Evolutionary conservation across 2,797 vertebrate genomes (phyloP).

Genomic region (Salarias fasciatus): DNA sequence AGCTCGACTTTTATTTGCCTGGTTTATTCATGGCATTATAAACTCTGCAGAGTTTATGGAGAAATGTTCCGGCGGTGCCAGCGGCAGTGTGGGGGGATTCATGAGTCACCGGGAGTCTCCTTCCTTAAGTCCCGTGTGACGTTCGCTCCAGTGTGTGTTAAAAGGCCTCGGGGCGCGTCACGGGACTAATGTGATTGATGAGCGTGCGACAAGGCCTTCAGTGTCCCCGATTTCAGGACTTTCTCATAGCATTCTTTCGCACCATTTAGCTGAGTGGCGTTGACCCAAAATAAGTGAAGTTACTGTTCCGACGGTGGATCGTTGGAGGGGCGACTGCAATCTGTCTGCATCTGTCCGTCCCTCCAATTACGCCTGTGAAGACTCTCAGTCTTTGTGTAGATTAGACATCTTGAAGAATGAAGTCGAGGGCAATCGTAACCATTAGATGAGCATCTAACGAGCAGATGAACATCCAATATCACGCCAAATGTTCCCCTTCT

Average conservation of each 20-base stretch:
- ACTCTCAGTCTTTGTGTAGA: constrained; percentile 2
- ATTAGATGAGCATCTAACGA: constrained; percentile 8
- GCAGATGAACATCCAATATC: not conserved
- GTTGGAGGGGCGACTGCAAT: not conserved
- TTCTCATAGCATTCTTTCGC: constrained; percentile 51
- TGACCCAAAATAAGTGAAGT: constrained; percentile 31
- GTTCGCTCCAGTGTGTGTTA: constrained; percentile 23
- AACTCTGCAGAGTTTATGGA: constrained; percentile 29
- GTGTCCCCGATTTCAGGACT: constrained; percentile 42
- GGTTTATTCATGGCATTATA: constrained; percentile 17
- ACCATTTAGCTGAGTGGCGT: constrained; percentile 21
- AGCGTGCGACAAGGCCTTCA: constrained; percentile 47
- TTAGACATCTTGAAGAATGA: not conserved
- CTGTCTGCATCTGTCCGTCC: not conserved
- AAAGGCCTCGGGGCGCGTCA: constrained; percentile 40
- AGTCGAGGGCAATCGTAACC: not conserved
- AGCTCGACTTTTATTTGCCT: constrained; percentile 26
- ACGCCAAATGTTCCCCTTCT: too few relatives aligned
- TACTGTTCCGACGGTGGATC: constrained; percentile 31
- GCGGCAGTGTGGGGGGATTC: constrained; percentile 17
- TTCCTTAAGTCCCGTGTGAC: constrained; percentile 8
- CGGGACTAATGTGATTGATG: constrained; percentile 53
- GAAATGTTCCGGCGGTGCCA: constrained; percentile 7
- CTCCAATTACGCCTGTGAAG: constrained; percentile 4
- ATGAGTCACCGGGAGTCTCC: constrained; percentile 14